Percentiles rank a stretch among this genome's conserved stretches.
Evolutionary conservation across 1,140 invertebrate genomes (phyloP).

Genomic region (Ostrea denselamellosa): DNA sequence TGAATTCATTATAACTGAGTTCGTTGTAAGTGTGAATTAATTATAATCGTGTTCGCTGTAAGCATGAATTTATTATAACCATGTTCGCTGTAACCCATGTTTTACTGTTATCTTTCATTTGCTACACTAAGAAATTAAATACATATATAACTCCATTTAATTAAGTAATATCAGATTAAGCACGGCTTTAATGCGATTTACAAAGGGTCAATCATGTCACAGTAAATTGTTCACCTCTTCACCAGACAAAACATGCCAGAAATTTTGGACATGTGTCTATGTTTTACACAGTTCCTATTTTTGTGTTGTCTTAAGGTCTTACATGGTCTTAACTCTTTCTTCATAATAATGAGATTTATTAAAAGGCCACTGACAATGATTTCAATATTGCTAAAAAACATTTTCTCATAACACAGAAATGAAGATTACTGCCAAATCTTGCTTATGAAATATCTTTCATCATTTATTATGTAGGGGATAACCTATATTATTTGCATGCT

Average conservation of each 20-base stretch:
- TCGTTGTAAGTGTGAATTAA: too few relatives aligned
- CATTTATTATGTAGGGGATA: neutral
- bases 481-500: too few relatives aligned
- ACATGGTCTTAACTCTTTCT: neutral
- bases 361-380: conserved; percentile 11
- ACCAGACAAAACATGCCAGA: conserved; percentile 6
- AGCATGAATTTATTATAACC: too few relatives aligned
- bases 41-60: too few relatives aligned
- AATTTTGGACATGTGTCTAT: neutral
- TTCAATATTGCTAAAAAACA: neutral
- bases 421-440: conserved; percentile 10
- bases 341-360: conserved; percentile 25
- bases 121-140: too few relatives aligned
- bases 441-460: conserved; percentile 17
- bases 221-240: neutral
- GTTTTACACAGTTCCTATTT: conserved; percentile 18
- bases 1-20: too few relatives aligned
- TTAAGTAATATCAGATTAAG: neutral
- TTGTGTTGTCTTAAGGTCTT: conserved; percentile 21
- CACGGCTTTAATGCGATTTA: neutral
- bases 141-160: too few relatives aligned
- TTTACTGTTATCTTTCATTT: too few relatives aligned
- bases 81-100: too few relatives aligned
- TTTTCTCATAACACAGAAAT: conserved; percentile 1
- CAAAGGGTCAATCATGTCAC: neutral